These are phyloP conservation scores for Heliothis virescens DNA, from an alignment of 1,140 invertebrate species.

Conservation along the genomic window DNA sequence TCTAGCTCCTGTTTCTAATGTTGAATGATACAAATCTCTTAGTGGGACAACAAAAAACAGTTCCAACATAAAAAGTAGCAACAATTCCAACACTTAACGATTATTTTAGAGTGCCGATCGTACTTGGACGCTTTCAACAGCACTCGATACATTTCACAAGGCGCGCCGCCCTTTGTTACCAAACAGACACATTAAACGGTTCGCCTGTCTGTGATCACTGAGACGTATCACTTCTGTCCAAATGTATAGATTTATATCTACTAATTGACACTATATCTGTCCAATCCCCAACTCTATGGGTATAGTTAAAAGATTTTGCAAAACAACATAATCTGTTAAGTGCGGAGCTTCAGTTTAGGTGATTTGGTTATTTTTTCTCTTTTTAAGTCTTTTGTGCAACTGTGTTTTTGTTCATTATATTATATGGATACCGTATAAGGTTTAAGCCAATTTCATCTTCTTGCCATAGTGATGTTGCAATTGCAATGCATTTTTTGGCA, in stretches of 20 bases:
- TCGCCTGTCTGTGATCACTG: constrained; percentile 28
- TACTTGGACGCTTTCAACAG: constrained; percentile 65
- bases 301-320: neutral
- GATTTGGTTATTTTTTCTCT: neutral
- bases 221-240: constrained; percentile 33
- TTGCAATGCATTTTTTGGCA: too few species aligned
- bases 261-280: constrained; percentile 44
- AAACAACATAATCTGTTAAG: constrained; percentile 21
- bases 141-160: constrained; percentile 72
- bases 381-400: neutral
- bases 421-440: too few species aligned
- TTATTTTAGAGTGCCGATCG: constrained; percentile 65
- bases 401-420: too few species aligned
- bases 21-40: too few species aligned
- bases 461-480: too few species aligned
- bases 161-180: constrained; percentile 61
- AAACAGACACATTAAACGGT: constrained; percentile 39
- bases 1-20: too few species aligned
- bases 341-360: constrained; percentile 1
- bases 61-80: constrained; percentile 63
- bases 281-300: constrained; percentile 9
- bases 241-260: constrained; percentile 45
- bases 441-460: too few species aligned
- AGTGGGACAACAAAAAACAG: constrained; percentile 46
- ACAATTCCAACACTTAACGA: constrained; percentile 71